Evolutionary conservation across 2,888 invertebrate species (phyloP).

Genomic region (Cantharis nigra): DNA sequence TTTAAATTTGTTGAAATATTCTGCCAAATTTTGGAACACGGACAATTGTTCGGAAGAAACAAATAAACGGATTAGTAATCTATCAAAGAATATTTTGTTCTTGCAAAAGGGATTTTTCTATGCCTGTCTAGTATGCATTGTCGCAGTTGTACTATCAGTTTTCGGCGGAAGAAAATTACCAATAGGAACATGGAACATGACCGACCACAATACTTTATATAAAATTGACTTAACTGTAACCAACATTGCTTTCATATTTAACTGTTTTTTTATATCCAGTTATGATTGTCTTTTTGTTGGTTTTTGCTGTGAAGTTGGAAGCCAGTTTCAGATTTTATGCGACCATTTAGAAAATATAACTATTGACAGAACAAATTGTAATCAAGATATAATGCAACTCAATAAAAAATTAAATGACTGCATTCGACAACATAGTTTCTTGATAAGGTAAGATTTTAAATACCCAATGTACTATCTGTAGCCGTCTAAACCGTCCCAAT

Average conservation of each 20-base stretch:
- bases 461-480: neutral
- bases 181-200: neutral
- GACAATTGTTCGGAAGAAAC: neutral
- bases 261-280: neutral
- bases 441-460: neutral
- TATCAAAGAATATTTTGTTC: neutral
- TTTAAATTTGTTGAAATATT: neutral
- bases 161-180: neutral
- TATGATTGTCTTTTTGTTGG: neutral
- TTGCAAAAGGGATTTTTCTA: neutral
- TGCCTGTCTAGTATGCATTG: neutral
- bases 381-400: neutral
- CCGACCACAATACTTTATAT: neutral
- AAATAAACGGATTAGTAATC: neutral
- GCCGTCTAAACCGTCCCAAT: no score
- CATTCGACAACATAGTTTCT: neutral
- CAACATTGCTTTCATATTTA: neutral
- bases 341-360: neutral
- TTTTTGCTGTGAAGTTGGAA: neutral
- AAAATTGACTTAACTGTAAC: neutral
- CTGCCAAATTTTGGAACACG: neutral
- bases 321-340: neutral
- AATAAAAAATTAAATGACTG: neutral
- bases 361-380: neutral
- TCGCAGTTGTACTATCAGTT: neutral